Evolutionary conservation across 1,140 invertebrate genomes (phyloP), one percentile per base, ranked within the genome.

Genomic region (Heterodera schachtii): DNA sequence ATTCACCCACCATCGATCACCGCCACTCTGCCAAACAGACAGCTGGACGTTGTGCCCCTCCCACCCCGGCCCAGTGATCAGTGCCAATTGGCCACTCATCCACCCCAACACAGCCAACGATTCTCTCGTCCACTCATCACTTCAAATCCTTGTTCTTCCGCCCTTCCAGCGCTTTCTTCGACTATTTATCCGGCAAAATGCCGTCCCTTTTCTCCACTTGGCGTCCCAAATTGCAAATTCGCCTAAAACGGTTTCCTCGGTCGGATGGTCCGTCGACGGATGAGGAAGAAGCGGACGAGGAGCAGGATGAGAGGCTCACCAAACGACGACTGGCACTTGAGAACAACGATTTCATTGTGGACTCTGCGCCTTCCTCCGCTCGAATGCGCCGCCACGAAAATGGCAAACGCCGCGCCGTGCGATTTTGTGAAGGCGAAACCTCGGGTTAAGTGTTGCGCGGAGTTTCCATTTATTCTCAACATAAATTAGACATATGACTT

Each of bases 181-280:
- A 78, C 64, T 46, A 49, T n/a, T 11, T 13, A 77, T n/a, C 21
- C 43, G 8, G 64, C n/a, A 70, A 49, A 80, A 83, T 83, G 82
- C 82, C 81, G 4, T 84, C 83, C 9, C 44, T 82, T 31, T 84
- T 83, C 74, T 80, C 80, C n/a, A 44, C 76, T 31, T 83, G 83
- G 81, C 81, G 83, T 70, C 83, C 82, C 31, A 83, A 83, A 84
- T 47, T 83, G 16, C 82, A 84, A 82, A 73, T 83, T 64, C 73
- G 73, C 13, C 80, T 81, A 3, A 81, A 82, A 60, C 66, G 73
- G 43, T 66, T 81, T 44, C 73, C 78, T 41, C 70, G 76, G 31
- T 66, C 66, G 64, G 76, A 78, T 13, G 76, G 70, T 3, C 46
- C 67, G 11, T 80, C 79, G 31, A 74, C 79, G n/a, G 79, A 80